phyloP scores from a whole-genome alignment of 2,113 vertebrate species.

The Xiphophorus maculatus region DNA sequence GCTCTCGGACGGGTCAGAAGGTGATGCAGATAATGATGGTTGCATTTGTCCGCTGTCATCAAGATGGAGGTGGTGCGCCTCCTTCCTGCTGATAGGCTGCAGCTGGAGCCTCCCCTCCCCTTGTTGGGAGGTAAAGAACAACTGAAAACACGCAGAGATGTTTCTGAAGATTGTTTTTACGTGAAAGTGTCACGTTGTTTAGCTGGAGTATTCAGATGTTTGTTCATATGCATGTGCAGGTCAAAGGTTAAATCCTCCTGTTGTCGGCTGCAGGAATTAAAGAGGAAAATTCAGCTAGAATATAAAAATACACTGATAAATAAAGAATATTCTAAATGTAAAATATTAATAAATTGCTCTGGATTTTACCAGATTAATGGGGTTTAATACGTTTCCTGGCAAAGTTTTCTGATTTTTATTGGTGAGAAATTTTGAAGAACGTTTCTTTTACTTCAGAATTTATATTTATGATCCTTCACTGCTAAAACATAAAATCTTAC shows the following conservation, averaged over 20 bases:
- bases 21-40: background rate
- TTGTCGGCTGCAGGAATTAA: constrained; percentile 29
- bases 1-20: background rate
- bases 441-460: background rate
- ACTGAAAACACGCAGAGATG: constrained; percentile 19
- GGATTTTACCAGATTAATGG: no score
- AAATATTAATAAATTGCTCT: background rate
- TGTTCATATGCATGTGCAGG: constrained; percentile 1
- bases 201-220: constrained; percentile 8
- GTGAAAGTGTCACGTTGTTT: constrained; percentile 10
- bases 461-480: background rate
- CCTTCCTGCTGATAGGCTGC: constrained; percentile 61
- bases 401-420: background rate
- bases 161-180: constrained; percentile 19
- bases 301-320: no score
- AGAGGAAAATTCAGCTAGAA: constrained; percentile 9
- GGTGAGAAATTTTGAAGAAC: no score
- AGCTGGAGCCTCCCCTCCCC: constrained; percentile 55
- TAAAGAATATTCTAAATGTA: background rate
- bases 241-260: constrained; percentile 58
- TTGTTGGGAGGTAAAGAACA: constrained; percentile 33
- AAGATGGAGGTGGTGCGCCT: background rate
- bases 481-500: no score
- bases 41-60: background rate
- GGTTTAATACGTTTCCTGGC: background rate